Base-by-base conservation (phyloP, 2,797 vertebrate genomes). In the Lepus townsendii region DNA sequence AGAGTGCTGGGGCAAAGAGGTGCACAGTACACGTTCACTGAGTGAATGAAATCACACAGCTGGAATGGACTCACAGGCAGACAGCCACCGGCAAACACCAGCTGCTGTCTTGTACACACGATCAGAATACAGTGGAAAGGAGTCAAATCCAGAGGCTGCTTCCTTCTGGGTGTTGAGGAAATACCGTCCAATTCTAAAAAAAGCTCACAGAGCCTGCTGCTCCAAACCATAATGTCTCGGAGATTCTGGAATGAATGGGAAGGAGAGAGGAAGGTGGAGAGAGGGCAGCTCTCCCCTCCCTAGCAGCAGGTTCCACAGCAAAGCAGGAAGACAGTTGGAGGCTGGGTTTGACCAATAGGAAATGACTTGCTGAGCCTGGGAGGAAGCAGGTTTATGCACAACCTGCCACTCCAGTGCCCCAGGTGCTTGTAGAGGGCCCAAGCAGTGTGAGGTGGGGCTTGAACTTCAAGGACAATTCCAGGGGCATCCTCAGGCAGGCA, bases 321-420 rank as follows among this genome's bases (percentile, higher is more conserved):
- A 96, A 96, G 95, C 96, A 95, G 90, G 95, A 94, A 97, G 94
- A 83, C 93, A 86, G 93, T 83, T 95, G 60, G 82, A 90, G 75
- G n/a, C 38, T 84, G 84, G 93, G 91, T 97, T 95, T 96, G 93
- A 89, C 62, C 24, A 86, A 77, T 92, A 96, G 88, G 78, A 96
- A 1, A 3, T 92, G 95, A 54, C 82, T 52, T 83, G 57, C 35
- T 38, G 83, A 88, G 52, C 77, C 93, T 90, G 96, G 87, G 87
- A 89, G 96, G 94, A 73, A 95, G 38, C 73, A 92, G 93, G 94
- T 95, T 93, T 88, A 95, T 79, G 86, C 24, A 62, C 80, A 91
- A 94, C 79, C 88, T 89, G 82, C 38, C 77, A 92, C 90, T 96
- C 63, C 77, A 68, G 92, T 88, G 95, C 95, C 91, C 96, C 87